These are phyloP conservation scores for Florisuga fusca DNA, from an alignment of 2,797 vertebrate species.

Conservation along the genomic window DNA sequence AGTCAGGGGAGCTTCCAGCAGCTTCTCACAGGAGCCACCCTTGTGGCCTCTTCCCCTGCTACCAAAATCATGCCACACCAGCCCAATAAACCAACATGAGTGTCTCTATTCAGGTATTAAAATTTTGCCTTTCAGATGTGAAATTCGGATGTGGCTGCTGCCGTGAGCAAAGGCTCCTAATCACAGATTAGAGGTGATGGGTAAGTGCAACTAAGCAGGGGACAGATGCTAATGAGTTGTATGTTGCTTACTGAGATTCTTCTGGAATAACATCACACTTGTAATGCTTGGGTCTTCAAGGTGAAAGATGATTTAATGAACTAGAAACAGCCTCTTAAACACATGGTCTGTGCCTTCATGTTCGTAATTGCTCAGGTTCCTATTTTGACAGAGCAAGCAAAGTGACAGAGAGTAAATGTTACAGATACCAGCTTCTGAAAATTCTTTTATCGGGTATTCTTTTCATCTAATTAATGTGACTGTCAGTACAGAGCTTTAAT, in stretches of 20 bases:
- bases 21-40: too few species aligned
- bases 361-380: not conserved
- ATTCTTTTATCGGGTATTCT: not conserved
- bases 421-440: not conserved
- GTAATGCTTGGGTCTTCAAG: not conserved
- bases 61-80: too few species aligned
- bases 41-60: too few species aligned
- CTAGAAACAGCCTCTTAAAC: not conserved
- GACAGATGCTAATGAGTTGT: not conserved
- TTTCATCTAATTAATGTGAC: constrained; percentile 8
- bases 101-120: not conserved
- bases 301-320: not conserved
- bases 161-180: not conserved
- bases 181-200: not conserved
- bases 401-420: not conserved
- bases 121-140: not conserved
- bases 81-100: not conserved
- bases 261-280: not conserved
- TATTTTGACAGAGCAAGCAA: constrained; percentile 20
- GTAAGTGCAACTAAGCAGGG: not conserved
- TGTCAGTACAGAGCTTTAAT: constrained; percentile 30
- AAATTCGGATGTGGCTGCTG: not conserved
- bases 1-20: too few species aligned
- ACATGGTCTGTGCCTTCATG: not conserved
- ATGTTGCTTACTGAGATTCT: not conserved